Percentiles rank a stretch among this genome's conserved stretches.
Conservation (phyloP, 2,113 vertebrate genomes). For the Noturus placidus region DNA sequence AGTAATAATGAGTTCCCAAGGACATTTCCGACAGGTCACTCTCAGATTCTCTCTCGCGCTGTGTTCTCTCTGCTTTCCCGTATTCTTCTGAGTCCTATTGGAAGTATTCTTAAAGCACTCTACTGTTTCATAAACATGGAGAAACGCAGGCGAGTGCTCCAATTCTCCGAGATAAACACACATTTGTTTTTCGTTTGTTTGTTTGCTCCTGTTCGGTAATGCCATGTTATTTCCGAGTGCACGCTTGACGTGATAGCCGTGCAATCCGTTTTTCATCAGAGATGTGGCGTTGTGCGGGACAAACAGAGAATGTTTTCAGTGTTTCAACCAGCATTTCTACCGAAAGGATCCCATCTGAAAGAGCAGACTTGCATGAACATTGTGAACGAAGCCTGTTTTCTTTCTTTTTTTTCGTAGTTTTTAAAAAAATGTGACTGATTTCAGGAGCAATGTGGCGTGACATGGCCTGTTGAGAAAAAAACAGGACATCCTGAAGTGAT, state of each 20-base stretch:
- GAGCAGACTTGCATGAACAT: background rate
- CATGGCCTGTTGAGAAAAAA: background rate
- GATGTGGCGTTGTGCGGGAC: background rate
- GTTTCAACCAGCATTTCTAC: background rate
- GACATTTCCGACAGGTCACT: conserved; percentile 20
- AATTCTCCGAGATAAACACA: background rate
- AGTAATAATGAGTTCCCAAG: conserved; percentile 47
- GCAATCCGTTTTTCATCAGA: background rate
- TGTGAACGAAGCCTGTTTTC: background rate
- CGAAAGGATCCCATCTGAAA: background rate
- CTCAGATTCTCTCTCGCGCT: background rate
- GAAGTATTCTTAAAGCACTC: conserved; percentile 1
- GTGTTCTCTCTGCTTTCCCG: background rate
- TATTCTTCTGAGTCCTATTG: background rate
- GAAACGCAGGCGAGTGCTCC: background rate
- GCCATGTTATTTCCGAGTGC: background rate
- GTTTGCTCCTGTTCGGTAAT: background rate
- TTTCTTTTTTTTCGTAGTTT: too few species aligned
- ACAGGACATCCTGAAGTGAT: background rate
- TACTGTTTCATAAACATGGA: conserved; percentile 20
- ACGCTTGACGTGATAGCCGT: background rate
- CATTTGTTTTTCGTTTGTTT: background rate
- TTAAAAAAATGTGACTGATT: background rate
- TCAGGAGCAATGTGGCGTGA: background rate
- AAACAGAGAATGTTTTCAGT: background rate